Percentiles rank a stretch among this genome's conserved stretches.
Conservation (phyloP, 2,888 invertebrate genomes). For the Phortica magna region DNA sequence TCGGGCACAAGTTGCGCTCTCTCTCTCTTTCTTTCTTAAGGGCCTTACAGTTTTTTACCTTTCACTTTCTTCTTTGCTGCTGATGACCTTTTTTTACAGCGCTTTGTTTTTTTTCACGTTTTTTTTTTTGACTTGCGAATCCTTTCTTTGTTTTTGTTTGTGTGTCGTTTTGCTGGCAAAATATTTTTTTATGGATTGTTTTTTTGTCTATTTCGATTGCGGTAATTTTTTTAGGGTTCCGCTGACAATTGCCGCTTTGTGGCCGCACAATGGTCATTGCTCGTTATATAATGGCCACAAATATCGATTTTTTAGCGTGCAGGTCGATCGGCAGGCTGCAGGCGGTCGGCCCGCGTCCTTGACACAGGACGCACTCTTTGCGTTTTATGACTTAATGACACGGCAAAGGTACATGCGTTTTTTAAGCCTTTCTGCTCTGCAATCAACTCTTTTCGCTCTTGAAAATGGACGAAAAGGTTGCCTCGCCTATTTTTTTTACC, state of each 20-base stretch:
- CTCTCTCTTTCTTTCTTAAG: neutral
- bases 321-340: neutral
- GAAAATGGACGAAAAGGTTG: neutral
- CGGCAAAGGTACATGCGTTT: conserved; percentile 41
- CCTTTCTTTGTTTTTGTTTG: conserved; percentile 43
- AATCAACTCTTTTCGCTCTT: conserved; percentile 60
- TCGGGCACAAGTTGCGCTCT: neutral
- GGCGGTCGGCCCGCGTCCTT: conserved; percentile 24
- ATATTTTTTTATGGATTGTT: neutral
- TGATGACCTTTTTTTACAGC: conserved; percentile 49
- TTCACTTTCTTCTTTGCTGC: conserved; percentile 4
- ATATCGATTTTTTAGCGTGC: conserved; percentile 2
- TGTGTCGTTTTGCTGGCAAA: neutral
- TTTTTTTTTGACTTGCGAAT: conserved; percentile 40
- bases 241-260: conserved; percentile 56
- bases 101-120: conserved; percentile 44
- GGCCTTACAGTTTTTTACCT: neutral
- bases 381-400: conserved; percentile 33
- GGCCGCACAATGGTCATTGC: conserved; percentile 48
- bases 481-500: conserved; percentile 45
- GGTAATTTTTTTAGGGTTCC: conserved; percentile 65
- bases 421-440: conserved; percentile 70
- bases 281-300: conserved; percentile 37
- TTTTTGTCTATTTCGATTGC: conserved; percentile 58
- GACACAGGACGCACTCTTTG: neutral